phyloP scores from a whole-genome alignment of 2,113 vertebrate species.

The Anolis carolinensis region DNA sequence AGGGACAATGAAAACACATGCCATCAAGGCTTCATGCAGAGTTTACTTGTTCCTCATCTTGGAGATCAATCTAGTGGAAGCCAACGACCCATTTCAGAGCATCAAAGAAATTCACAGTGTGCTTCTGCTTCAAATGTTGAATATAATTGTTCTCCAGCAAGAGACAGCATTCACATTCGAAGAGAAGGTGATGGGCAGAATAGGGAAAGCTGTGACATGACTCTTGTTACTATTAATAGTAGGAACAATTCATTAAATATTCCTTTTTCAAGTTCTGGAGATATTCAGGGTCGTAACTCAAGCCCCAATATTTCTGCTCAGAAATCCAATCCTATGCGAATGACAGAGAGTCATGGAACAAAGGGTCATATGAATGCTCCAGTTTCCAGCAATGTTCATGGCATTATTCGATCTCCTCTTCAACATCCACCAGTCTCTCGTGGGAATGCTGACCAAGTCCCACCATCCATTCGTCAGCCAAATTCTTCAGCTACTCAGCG shows the following conservation, averaged over 20 bases:
- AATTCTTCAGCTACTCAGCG: slow-evolving; percentile 86
- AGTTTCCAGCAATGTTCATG: slow-evolving; percentile 90
- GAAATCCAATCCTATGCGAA: slow-evolving; percentile 88
- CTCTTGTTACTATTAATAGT: slow-evolving; percentile 75
- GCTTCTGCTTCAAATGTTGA: slow-evolving; percentile 88
- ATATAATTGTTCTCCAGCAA: slow-evolving; percentile 85
- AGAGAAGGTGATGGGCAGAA: slow-evolving; percentile 78
- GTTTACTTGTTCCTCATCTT: slow-evolving; percentile 89
- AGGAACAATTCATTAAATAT: slow-evolving; percentile 81
- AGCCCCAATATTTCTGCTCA: slow-evolving; percentile 90
- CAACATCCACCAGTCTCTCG: slow-evolving; percentile 87
- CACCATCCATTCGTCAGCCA: slow-evolving; percentile 81
- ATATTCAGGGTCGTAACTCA: slow-evolving; percentile 90
- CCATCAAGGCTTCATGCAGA: slow-evolving; percentile 97
- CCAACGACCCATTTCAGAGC: slow-evolving; percentile 81
- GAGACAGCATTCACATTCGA: slow-evolving; percentile 78
- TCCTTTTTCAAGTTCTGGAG: slow-evolving; percentile 82
- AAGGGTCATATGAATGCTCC: slow-evolving; percentile 92
- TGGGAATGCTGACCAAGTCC: slow-evolving; percentile 86
- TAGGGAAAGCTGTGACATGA: slow-evolving; percentile 83
- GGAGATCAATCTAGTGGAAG: slow-evolving; percentile 86
- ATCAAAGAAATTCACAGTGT: slow-evolving; percentile 88
- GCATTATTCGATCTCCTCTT: slow-evolving; percentile 83
- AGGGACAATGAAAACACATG: slow-evolving; percentile 88
- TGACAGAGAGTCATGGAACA: slow-evolving; percentile 84